These are phyloP conservation scores for Diorhabda sublineata DNA, from an alignment of 1,140 invertebrate species.

Conservation along the genomic window DNA sequence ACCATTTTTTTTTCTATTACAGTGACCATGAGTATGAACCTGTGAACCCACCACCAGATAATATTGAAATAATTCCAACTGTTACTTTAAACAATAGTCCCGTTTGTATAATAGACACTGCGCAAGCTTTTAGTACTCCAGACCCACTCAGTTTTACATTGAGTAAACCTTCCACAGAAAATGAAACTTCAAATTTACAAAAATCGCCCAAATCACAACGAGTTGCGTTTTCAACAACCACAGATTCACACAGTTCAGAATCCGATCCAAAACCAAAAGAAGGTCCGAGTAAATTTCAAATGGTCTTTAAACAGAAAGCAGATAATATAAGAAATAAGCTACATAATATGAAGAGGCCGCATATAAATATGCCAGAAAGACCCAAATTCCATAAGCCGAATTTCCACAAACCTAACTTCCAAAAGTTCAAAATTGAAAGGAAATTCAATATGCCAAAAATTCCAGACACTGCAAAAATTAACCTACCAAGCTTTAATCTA, in stretches of 20 bases:
- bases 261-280: slow-evolving; percentile 20
- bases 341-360: slow-evolving; percentile 54
- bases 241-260: slow-evolving; percentile 20
- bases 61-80: slow-evolving; percentile 5
- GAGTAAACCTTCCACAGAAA: background rate
- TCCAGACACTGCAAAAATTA: slow-evolving; percentile 57
- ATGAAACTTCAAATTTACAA: background rate
- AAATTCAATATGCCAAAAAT: slow-evolving; percentile 62
- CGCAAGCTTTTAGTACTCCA: slow-evolving; percentile 12
- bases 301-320: slow-evolving; percentile 53
- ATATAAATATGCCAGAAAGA: slow-evolving; percentile 40
- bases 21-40: slow-evolving; percentile 89
- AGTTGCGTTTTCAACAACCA: background rate
- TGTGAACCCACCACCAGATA: slow-evolving; percentile 50
- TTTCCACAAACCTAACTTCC: slow-evolving; percentile 30
- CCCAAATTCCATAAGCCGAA: slow-evolving; percentile 40
- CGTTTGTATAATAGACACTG: slow-evolving; percentile 10
- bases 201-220: slow-evolving; percentile 8
- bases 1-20: slow-evolving; percentile 41
- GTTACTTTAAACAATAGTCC: slow-evolving; percentile 3
- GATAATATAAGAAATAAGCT: slow-evolving; percentile 59
- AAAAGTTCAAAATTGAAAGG: slow-evolving; percentile 46
- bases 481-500: slow-evolving; percentile 47
- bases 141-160: slow-evolving; percentile 5
- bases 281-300: slow-evolving; percentile 28